Evolutionary conservation across 2,797 vertebrate species (phyloP), one percentile per base, ranked within the genome.

Genomic region (Nasua narica): DNA sequence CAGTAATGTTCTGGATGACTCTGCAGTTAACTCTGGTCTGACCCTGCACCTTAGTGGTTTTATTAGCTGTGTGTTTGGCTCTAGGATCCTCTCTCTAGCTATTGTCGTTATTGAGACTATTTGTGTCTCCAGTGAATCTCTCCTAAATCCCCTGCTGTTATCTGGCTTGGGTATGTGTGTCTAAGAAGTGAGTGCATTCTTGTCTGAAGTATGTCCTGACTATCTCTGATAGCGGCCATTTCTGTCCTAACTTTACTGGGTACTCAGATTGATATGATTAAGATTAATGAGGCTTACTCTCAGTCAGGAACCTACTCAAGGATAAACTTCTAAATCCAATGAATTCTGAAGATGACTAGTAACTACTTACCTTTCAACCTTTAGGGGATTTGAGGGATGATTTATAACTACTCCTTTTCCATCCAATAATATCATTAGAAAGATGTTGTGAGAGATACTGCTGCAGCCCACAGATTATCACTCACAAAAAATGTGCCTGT

Each of bases 41-140:
- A 96, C 94, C 91, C 97, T 97, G 93, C 78, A 87, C 79, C 94
- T 95, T 93, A 2, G 82, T 95, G 90, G 87, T 98, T 98, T 98
- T 98, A 98, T 97, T 95, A 97, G 97, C 97, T 97, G 96, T 97
- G 88, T 96, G 95, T 97, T 98, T 98, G 97, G 95, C 91, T 95
- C 96, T 96, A 96, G 82, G 96, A 95, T 81, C 70, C 35, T 95
- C 89, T 97, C 92, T 43, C 40, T 40, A 97, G 92, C 94, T 98
- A 96, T 98, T 98, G 98, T 96, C 78, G 0, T 97, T 94, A 74
- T 62, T 92, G 96, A 95, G 97, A 96, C 90, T 94, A 35, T 92
- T 94, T 72, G 97, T 94, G 93, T 98, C 98, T 98, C 97, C 97
- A 94, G 90, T 7, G 95, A 97, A 94, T 96, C 96, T 94, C 94